Evolutionary conservation across 2,888 invertebrate species (phyloP).

Genomic region (Microchrysa polita): DNA sequence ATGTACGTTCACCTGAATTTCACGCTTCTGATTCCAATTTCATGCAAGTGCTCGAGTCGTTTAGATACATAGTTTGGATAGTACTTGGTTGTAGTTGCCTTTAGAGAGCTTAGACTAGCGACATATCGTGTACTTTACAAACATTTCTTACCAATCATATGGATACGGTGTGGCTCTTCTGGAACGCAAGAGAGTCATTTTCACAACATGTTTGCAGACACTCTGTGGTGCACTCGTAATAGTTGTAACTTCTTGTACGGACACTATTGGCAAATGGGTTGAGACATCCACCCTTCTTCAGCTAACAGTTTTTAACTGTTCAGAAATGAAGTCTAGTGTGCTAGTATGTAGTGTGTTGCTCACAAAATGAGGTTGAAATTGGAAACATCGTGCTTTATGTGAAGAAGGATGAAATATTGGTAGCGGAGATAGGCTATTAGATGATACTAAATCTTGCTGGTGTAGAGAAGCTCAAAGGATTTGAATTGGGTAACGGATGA

Average conservation of each 20-base stretch:
- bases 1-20: conserved; percentile 44
- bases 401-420: not conserved
- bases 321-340: conserved; percentile 4
- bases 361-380: conserved; percentile 22
- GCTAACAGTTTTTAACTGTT: conserved; percentile 8
- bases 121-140: conserved; percentile 21
- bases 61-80: conserved; percentile 31
- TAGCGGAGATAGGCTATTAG: not conserved
- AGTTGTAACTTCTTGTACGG: conserved; percentile 6
- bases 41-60: conserved; percentile 38
- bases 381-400: not conserved
- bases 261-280: conserved; percentile 10
- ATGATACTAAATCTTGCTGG: too few species aligned
- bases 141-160: conserved; percentile 30
- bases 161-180: conserved; percentile 1
- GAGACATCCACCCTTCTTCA: conserved; percentile 7
- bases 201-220: conserved; percentile 1
- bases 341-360: conserved; percentile 12
- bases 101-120: not conserved
- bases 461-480: too few species aligned
- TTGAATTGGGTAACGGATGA: too few species aligned
- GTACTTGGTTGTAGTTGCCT: too few species aligned
- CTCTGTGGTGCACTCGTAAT: not conserved
- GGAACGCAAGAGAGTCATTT: not conserved
- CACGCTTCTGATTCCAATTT: conserved; percentile 45